A percentile compares a stretch with the other conserved stretches of the same genome.
Conservation (phyloP, 2,113 vertebrate species). For the Mesoclemmys tuberculata region DNA sequence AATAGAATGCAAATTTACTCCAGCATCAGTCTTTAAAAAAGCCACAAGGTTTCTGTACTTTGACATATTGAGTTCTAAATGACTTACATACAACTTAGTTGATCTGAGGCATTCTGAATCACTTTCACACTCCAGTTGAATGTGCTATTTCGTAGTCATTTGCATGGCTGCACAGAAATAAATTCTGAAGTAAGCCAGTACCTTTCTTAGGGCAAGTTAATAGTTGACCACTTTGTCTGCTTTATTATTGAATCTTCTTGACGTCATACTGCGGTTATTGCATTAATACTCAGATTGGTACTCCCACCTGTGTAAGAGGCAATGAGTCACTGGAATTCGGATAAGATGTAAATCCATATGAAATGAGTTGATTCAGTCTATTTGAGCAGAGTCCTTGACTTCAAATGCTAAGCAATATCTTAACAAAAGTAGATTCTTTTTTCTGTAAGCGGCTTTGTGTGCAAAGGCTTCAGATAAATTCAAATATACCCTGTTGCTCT, state of each 20-base stretch:
- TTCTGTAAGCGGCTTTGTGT: neutral
- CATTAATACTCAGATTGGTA: neutral
- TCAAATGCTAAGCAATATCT: neutral
- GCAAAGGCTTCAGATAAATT: conserved; percentile 1
- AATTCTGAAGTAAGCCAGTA: neutral
- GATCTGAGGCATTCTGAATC: neutral
- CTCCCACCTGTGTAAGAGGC: neutral
- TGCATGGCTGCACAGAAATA: neutral
- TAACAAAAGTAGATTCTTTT: neutral
- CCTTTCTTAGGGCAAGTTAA: neutral
- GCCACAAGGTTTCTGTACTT: neutral
- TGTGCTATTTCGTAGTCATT: neutral
- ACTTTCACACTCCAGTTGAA: neutral
- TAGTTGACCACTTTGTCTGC: neutral
- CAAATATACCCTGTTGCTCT: neutral
- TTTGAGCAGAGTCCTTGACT: neutral
- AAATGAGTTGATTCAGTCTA: neutral
- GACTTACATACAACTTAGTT: neutral
- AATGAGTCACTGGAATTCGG: neutral
- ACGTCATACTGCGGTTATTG: neutral
- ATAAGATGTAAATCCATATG: neutral
- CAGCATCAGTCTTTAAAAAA: neutral
- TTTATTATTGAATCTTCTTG: neutral
- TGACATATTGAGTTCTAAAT: conserved; percentile 11
- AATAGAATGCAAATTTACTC: conserved; percentile 55